These are phyloP conservation scores for Suricata suricatta DNA, from an alignment of 2,113 vertebrate species.

Conservation along the genomic window DNA sequence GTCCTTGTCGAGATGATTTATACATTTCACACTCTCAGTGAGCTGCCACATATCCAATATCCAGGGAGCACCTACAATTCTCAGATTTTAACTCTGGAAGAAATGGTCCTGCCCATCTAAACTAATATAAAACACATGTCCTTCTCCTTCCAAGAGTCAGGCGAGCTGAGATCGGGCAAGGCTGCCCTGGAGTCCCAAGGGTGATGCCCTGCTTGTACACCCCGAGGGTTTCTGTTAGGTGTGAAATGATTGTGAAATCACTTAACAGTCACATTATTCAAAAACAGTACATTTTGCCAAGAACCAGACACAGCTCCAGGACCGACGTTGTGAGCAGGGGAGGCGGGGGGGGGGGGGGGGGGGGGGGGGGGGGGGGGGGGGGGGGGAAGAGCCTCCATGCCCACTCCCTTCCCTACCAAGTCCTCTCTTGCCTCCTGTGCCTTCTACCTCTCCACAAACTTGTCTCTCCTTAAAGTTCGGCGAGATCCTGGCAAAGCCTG, in stretches of 20 bases:
- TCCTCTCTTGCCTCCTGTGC: not conserved
- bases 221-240: constrained; percentile 57
- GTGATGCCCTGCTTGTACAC: constrained; percentile 48
- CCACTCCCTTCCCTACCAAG: not conserved
- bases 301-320: constrained; percentile 41
- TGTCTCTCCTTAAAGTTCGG: not conserved
- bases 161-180: constrained; percentile 47
- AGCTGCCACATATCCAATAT: not conserved
- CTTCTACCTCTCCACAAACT: not conserved
- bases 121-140: constrained; percentile 60
- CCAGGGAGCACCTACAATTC: not conserved
- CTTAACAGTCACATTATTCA: constrained; percentile 48
- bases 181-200: not conserved
- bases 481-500: not conserved
- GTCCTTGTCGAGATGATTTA: not conserved
- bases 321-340: not conserved
- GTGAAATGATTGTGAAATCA: constrained; percentile 61
- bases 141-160: constrained; percentile 18
- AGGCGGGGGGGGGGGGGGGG: not conserved
- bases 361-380: not conserved
- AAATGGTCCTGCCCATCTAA: constrained; percentile 46
- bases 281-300: constrained; percentile 42
- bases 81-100: constrained; percentile 28
- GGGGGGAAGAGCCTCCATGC: not conserved
- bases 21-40: not conserved